Percentiles rank a stretch among this genome's conserved stretches.
Evolutionary conservation across 1,140 invertebrate genomes (phyloP).

Genomic region (Bradynema listronoti): DNA sequence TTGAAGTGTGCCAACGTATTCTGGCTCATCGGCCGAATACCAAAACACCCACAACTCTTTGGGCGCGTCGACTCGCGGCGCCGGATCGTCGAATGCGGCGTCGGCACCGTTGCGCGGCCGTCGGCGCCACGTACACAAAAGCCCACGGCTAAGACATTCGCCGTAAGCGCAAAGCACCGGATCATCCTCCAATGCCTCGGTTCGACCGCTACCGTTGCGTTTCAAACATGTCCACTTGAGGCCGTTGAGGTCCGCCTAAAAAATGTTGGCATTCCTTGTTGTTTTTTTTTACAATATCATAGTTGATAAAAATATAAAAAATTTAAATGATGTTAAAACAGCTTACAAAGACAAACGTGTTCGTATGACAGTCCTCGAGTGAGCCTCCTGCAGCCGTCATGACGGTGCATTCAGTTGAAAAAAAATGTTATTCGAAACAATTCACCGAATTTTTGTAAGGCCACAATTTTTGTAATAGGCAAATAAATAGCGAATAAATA

Average conservation of each 20-base stretch:
- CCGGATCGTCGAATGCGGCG: constrained; percentile 14
- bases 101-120: constrained; percentile 9
- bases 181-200: constrained; percentile 23
- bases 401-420: no score
- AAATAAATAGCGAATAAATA: no score
- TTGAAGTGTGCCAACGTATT: constrained; percentile 21
- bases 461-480: no score
- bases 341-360: constrained; percentile 30
- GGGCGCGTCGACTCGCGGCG: constrained; percentile 16
- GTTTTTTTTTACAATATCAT: constrained; percentile 2
- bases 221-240: constrained; percentile 41
- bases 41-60: constrained; percentile 46
- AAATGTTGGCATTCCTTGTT: constrained; percentile 4
- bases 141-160: constrained; percentile 19
- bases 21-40: constrained; percentile 36
- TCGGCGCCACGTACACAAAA: constrained; percentile 38
- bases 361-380: constrained; percentile 37
- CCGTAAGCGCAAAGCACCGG: constrained; percentile 35
- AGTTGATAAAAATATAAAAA: constrained; percentile 9
- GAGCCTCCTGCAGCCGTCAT: constrained; percentile 11
- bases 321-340: constrained; percentile 15
- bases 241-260: constrained; percentile 39
- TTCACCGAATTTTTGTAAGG: no score
- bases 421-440: no score
- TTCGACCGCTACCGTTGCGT: neutral